Evolutionary conservation across 1,140 invertebrate species (phyloP), one percentile per base, ranked within the genome.

Genomic region (Bactericera cockerelli): DNA sequence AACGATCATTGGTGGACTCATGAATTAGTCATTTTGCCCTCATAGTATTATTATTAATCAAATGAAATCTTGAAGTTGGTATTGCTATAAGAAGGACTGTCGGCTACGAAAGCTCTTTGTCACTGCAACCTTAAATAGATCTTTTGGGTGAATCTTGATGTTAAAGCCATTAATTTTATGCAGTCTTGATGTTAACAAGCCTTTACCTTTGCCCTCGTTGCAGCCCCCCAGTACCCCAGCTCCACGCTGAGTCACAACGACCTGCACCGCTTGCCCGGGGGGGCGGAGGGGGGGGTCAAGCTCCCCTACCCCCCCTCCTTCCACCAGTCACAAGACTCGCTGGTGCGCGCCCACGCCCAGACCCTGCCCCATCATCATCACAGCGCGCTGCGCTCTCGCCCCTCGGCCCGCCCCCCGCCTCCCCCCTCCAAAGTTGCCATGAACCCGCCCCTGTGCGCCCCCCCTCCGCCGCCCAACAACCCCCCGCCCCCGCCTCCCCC

Each of bases 321-420:
- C 16, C 75, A 77, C 60, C 75, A 76, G 26, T 78, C 76, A 0
- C 74, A 77, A 38, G 76, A 78, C 63, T 75, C 70, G 19, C 56
- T 77, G 2, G 70, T 72, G 21, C 67, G 72, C 28, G 65, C 19
- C 19, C 4, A 28, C 25, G 11, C 3, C 11, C 31, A 19, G n/a
- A 16, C 16, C 19, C 19, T n/a, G 28, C 59, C 61, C 22, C 56
- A 16, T 61, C 69, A 8, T 70, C 66, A 11, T 64, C 66, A 21
- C 58, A 62, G 21, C 61, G 56, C 36, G 58, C 54, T 54, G n/a
- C 53, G 4, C 64, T 54, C 36, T 61, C 58, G 25, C 25, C 73
- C 73, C 6, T 58, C 69, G 21, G 67, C 68, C 0, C 67, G 70
- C 60, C 73, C 75, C 3, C 73, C 74, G 0, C 73, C 75, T 2